Conservation (phyloP, 2,113 vertebrate genomes). For the Amphiprion percula region DNA sequence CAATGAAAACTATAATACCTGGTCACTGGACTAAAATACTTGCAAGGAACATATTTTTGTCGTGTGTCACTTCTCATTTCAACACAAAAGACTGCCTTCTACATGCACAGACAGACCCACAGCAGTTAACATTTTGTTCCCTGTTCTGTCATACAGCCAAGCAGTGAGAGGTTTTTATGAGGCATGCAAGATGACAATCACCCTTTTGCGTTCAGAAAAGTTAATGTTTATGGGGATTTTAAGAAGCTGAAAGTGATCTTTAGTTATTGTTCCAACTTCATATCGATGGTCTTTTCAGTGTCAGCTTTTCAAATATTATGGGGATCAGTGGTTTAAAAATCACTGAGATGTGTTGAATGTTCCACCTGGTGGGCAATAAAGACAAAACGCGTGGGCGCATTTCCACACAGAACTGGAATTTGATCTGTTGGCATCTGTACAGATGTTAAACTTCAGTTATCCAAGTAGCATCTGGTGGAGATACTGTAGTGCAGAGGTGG, state of each 20-base stretch:
- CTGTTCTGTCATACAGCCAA: conserved; percentile 1
- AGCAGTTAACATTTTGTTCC: conserved; percentile 12
- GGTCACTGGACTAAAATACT: conserved; percentile 31
- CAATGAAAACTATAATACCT: conserved; percentile 32
- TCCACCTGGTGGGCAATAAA: conserved; percentile 32
- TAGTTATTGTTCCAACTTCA: neutral
- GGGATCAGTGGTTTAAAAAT: neutral
- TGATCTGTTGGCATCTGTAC: neutral
- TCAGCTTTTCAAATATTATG: neutral
- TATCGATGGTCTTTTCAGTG: neutral
- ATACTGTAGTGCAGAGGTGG: too few species aligned
- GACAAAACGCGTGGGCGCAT: neutral
- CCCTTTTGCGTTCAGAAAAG: conserved; percentile 10
- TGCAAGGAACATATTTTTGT: conserved; percentile 26
- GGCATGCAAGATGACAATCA: conserved; percentile 15
- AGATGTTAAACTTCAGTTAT: neutral
- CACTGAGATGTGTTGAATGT: neutral
- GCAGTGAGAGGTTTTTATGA: conserved; percentile 1
- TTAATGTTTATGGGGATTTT: neutral
- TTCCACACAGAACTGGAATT: neutral
- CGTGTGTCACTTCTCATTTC: conserved; percentile 37
- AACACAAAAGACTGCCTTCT: neutral
- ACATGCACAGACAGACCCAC: neutral
- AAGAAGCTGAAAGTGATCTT: conserved; percentile 12
- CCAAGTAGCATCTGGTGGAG: neutral